Evolutionary conservation across 2,113 vertebrate genomes (phyloP).

Genomic region (Misgurnus anguillicaudatus): DNA sequence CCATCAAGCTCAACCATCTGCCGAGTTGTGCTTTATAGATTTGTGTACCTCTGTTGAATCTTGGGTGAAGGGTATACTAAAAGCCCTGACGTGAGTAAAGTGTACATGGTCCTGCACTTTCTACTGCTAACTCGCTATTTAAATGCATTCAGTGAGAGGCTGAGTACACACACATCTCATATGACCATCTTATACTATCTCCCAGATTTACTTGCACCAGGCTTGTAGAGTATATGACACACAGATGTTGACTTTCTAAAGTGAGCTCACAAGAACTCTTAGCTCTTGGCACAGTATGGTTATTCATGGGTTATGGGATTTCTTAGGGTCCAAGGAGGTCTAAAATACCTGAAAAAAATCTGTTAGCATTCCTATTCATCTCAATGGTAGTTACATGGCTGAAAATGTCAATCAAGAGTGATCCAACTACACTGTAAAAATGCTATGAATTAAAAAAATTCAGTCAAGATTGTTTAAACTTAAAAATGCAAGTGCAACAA

Average conservation of each 20-base stretch:
- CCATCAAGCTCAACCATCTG: neutral
- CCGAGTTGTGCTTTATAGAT: neutral
- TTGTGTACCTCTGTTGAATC: neutral
- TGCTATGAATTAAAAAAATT: too few relatives aligned
- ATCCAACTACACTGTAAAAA: too few relatives aligned
- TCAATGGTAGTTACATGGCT: too few relatives aligned
- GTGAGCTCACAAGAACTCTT: too few relatives aligned
- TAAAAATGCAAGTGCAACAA: too few relatives aligned
- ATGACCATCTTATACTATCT: neutral
- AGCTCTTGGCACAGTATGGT: too few relatives aligned
- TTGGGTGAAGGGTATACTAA: slow-evolving; percentile 5
- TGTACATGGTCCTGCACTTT: slow-evolving; percentile 3
- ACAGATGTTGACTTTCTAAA: neutral
- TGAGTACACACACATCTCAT: neutral
- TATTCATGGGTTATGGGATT: too few relatives aligned
- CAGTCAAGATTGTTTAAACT: too few relatives aligned
- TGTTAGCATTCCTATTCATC: too few relatives aligned
- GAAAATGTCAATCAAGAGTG: too few relatives aligned
- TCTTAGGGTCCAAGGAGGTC: too few relatives aligned
- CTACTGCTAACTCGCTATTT: slow-evolving; percentile 3
- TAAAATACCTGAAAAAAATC: too few relatives aligned
- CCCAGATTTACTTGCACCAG: neutral
- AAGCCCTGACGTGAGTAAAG: slow-evolving; percentile 13
- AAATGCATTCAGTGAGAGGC: neutral
- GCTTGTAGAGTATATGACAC: neutral